Evolutionary conservation across 1,140 invertebrate species (phyloP).

Genomic region (Mercenaria mercenaria): DNA sequence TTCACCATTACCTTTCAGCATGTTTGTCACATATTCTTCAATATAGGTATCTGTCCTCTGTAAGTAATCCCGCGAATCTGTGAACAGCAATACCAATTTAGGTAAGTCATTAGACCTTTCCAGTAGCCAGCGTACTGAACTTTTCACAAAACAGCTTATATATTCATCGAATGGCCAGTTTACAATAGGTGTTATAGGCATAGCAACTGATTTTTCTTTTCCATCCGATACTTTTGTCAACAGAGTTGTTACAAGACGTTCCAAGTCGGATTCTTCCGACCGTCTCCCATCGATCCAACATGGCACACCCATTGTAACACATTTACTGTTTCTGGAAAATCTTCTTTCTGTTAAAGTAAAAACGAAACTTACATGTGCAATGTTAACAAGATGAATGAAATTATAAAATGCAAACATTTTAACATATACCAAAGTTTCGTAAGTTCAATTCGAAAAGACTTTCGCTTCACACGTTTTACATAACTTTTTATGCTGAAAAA

Average conservation of each 20-base stretch:
- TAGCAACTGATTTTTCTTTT: not conserved
- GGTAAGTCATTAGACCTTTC: not conserved
- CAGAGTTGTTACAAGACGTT: not conserved
- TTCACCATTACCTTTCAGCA: not conserved
- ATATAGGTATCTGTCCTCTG: not conserved
- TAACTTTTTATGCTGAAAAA: too few species aligned
- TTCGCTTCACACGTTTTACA: too few species aligned
- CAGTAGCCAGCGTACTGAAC: not conserved
- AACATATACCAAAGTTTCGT: too few species aligned
- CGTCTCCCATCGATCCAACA: not conserved
- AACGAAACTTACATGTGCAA: not conserved
- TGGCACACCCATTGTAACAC: not conserved
- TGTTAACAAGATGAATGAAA: too few species aligned
- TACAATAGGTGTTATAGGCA: not conserved
- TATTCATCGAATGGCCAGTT: slow-evolving; percentile 4
- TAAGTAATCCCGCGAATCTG: not conserved
- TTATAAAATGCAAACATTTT: too few species aligned
- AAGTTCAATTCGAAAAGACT: too few species aligned
- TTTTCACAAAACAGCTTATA: not conserved
- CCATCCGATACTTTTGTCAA: not conserved
- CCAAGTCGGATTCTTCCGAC: not conserved
- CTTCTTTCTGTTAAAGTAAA: not conserved
- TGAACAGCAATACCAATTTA: not conserved
- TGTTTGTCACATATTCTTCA: not conserved
- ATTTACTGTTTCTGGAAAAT: not conserved